A percentile compares a stretch with the other conserved stretches of the same genome.
Evolutionary conservation across 2,888 invertebrate species (phyloP).

Genomic region (Trissolcus brochymenae): DNA sequence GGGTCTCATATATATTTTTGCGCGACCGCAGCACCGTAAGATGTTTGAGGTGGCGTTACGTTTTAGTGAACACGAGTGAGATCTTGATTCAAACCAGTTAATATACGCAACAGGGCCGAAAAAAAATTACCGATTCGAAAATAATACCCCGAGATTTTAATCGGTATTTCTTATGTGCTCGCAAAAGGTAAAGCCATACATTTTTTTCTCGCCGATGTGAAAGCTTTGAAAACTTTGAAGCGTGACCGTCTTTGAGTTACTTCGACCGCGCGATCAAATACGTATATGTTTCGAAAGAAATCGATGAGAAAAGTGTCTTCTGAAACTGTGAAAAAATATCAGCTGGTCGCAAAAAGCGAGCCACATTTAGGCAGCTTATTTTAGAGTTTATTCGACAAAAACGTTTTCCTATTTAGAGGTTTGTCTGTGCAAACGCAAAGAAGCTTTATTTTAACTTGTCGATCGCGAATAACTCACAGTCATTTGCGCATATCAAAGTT

Average conservation of each 20-base stretch:
- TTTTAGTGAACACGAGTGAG: constrained; percentile 51
- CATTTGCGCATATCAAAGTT: constrained; percentile 59
- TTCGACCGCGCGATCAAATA: constrained; percentile 1
- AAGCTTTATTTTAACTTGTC: constrained; percentile 37
- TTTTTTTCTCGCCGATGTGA: constrained; percentile 51
- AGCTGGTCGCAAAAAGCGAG: constrained; percentile 15
- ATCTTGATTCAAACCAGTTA: constrained; percentile 55
- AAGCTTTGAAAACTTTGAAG: constrained; percentile 51
- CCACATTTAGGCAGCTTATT: constrained; percentile 23
- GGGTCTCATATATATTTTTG: constrained; percentile 45
- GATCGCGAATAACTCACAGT: constrained; percentile 48
- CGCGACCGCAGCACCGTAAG: constrained; percentile 24
- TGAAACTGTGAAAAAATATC: constrained; percentile 14
- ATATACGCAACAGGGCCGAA: constrained; percentile 50
- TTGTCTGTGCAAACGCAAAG: constrained; percentile 28
- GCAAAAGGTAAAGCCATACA: constrained; percentile 43
- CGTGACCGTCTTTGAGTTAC: constrained; percentile 44
- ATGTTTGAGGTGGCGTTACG: constrained; percentile 47
- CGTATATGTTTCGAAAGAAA: background rate
- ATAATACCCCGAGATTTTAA: constrained; percentile 55
- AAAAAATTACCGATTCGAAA: constrained; percentile 55
- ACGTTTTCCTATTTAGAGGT: constrained; percentile 23
- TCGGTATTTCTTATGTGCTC: constrained; percentile 44
- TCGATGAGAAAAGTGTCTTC: constrained; percentile 25
- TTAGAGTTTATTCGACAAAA: constrained; percentile 17